These are phyloP conservation scores for Geodia barretti DNA, from an alignment of 37 sponge, comb jelly and placozoan species.

Conservation along the genomic window DNA sequence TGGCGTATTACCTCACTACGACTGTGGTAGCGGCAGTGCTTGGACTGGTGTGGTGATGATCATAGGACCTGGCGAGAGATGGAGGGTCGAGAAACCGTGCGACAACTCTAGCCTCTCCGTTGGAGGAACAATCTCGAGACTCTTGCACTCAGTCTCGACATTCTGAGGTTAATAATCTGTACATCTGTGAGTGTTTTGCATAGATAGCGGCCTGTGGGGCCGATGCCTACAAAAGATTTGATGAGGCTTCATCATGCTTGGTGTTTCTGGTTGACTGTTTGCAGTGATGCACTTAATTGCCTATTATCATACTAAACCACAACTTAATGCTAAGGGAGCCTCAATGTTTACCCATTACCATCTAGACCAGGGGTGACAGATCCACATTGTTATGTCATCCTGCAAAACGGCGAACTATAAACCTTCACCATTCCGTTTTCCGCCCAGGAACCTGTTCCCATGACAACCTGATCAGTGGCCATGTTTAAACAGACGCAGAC, in stretches of 20 bases:
- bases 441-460: conserved; percentile 76
- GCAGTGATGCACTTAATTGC: too few relatives aligned
- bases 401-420: too few relatives aligned
- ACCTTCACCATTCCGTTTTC: too few relatives aligned
- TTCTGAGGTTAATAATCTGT: conserved; percentile 45
- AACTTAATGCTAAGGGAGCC: too few relatives aligned
- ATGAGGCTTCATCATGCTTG: not conserved
- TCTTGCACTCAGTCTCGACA: conserved; percentile 64
- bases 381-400: too few relatives aligned
- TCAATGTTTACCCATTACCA: too few relatives aligned
- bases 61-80: conserved; percentile 77
- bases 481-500: conserved; percentile 56
- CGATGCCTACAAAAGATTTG: not conserved
- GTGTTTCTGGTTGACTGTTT: too few relatives aligned
- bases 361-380: too few relatives aligned
- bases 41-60: conserved; percentile 79
- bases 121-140: conserved; percentile 34
- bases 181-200: not conserved
- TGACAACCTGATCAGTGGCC: conserved; percentile 76
- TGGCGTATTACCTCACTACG: conserved; percentile 87
- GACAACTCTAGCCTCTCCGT: conserved; percentile 12
- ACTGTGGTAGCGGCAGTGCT: conserved; percentile 80
- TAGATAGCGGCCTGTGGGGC: not conserved
- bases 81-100: conserved; percentile 3
- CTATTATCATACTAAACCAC: too few relatives aligned